Base-by-base conservation (phyloP, 2,888 invertebrate genomes). In the Subacronicta megacephala region DNA sequence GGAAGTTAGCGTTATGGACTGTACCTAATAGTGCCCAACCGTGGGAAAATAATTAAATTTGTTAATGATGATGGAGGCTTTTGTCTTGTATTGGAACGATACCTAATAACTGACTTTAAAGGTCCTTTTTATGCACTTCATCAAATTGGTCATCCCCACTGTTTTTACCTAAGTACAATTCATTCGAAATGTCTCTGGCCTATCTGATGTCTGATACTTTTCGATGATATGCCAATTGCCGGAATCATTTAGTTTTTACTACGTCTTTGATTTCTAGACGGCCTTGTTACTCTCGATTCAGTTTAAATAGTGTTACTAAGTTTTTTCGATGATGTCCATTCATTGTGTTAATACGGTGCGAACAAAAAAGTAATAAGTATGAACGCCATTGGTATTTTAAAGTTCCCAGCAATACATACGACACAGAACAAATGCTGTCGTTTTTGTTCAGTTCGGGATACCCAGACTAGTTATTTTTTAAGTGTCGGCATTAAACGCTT, bases 341-440 rank as follows among this genome's bases (percentile, higher is more conserved):
- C 53, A 69, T 72, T 72, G 75, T 62, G 18, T 70, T 70, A 58
- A 73, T 74, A 61, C 20, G 46, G 53, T 40, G 42, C 26, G 29
- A 51, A 50, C 62, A 72, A 72, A 72, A 72, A 72, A 70, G 26
- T 74, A 74, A 72, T 65, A 56, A 54, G 46, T 37, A 37, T 54
- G 45, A 72, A 60, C 61, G 59, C 57, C 56, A 50, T 72, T 59
- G 62, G 52, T 73, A 64, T 69, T 57, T 43, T 43, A 33, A 52
- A 61, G 59, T 58, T 51, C 41, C 33, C 47, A 72, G 37, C 13
- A 7, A 16, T 17, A 26, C 42, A 29, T 37, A 42, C 54, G 62
- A 53, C 40, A 23, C 17, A 45, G 44, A n/a, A 16, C 26, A 35
- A n/a, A n/a, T n/a, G 31, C 2, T n/a, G 12, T 18, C n/a, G 17